Base-by-base conservation (phyloP, 2,888 invertebrate species). In the Agonopterix alstromeriana region DNA sequence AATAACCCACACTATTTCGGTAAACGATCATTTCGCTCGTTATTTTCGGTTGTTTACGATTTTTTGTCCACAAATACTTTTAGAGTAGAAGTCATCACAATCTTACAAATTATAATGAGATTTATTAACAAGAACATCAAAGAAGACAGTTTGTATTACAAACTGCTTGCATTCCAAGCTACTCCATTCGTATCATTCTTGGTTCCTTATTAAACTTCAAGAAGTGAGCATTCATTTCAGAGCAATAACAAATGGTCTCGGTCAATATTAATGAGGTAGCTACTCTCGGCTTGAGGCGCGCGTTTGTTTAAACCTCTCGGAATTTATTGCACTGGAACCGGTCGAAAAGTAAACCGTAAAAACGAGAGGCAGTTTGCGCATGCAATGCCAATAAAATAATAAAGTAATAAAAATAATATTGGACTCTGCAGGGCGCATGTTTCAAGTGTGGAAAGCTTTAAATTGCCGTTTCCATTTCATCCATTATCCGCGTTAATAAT, bases 341-440 rank as follows among this genome's bases (percentile, higher is more conserved):
- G 74, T 82, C 65, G 67, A 74, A 80, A 81, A 75, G 77, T 76
- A 77, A 73, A 79, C 77, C 73, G 75, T 83, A 75, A 82, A 79
- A 85, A 77, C 70, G 67, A 72, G 73, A 75, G 73, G 75, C 77
- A 73, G 70, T 73, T 74, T 69, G 70, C 70, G 73, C 67, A 76
- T 72, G 77, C 78, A 76, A 71, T 73, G 67, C 72, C 74, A 78
- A 82, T 83, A 80, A 74, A 79, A 82, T 82, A 78, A 84, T 84
- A 82, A 78, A 77, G 73, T 65, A 75, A 78, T 81, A 78, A 77
- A 79, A 74, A 75, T 73, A 71, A 67, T 69, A 74, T 71, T 65
- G 58, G 60, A 65, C 70, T 67, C 73, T 62, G 67, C 73, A 64
- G 75, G 74, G 70, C 67, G 77, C 71, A 72, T 70, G 70, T 65